Base-by-base conservation (phyloP, 2,888 invertebrate genomes). In the Diabrotica balteata region DNA sequence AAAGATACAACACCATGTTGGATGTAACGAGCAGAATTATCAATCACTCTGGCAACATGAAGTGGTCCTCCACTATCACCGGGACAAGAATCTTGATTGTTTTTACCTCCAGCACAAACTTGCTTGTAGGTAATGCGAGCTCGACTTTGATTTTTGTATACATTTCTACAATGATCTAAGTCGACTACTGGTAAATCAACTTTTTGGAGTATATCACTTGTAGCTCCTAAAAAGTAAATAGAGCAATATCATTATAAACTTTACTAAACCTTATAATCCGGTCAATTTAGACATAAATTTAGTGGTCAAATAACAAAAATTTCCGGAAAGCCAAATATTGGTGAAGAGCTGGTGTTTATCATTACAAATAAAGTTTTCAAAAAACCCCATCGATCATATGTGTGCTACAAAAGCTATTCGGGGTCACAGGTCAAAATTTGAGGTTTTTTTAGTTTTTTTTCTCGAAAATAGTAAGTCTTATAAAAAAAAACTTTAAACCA, bases 51-150 rank as follows among this genome's bases (percentile, higher is more conserved):
- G 0, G 85, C 83, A 59, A 82, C 80, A 51, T 86, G 81, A 7
- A 91, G 84, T 0, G 92, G 91, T 0, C 91, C 91, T 0, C 92
- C 91, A 10, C 90, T 90, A 76, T 91, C 91, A 0, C 91, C 91
- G 0, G 84, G 82, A 74, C 91, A 92, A 0, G 91, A 89, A 78
- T 91, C 91, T 69, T 86, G 86, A 9, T 85, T 85, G 17, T 80
- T 80, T 4, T 82, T 79, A 0, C 90, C 91, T 3, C 91, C 90
- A 0, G 90, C 90, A 77, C 91, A 91, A n/a, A 91, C 77, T 76
- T 89, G 88, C 11, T 80, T 83, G 17, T 76, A 55, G 42, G 75
- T 69, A 59, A 81, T 68, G 52, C 77, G 67, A 7, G 76, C 76
- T n/a, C 65, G 78, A 5, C 78, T 73, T 79, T 84, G 8, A 59